phyloP scores from a whole-genome alignment of 30 jellyfish, hydroid and myxozoan species.

The Cassiopea xamachana region DNA sequence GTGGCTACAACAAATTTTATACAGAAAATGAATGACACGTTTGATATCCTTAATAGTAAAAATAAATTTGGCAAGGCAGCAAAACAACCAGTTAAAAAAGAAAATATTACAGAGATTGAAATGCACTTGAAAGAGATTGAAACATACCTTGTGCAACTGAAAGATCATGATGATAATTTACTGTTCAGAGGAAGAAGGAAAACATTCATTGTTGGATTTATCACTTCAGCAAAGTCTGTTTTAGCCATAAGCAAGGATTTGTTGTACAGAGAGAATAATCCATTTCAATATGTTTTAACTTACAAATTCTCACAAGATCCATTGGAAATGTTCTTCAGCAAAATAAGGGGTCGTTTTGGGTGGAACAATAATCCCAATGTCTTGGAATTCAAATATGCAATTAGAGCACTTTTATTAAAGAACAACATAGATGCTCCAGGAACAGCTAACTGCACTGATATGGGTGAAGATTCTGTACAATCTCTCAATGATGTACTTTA shows the following conservation, averaged over 20 bases:
- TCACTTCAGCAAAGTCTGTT: slow-evolving; percentile 26
- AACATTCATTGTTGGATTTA: slow-evolving; percentile 12
- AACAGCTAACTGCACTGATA: slow-evolving; percentile 19
- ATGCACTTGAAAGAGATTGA: slow-evolving; percentile 16
- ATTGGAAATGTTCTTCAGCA: slow-evolving; percentile 48
- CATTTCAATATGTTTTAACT: slow-evolving; percentile 16
- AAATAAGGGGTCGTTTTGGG: slow-evolving; percentile 61
- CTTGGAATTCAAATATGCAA: slow-evolving; percentile 46
- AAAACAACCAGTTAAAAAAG: slow-evolving; percentile 27
- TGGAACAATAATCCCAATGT: slow-evolving; percentile 60
- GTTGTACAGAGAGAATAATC: neutral
- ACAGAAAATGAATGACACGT: neutral
- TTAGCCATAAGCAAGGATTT: slow-evolving; percentile 16
- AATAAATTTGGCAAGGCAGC: slow-evolving; percentile 35
- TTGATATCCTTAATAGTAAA: slow-evolving; percentile 28
- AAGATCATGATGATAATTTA: slow-evolving; percentile 1
- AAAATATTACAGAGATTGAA: slow-evolving; percentile 6
- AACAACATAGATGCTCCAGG: slow-evolving; percentile 42
- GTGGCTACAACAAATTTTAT: slow-evolving; percentile 8
- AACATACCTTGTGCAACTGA: neutral
- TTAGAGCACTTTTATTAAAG: slow-evolving; percentile 33
- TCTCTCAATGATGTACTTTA: no score
- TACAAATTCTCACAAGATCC: slow-evolving; percentile 43
- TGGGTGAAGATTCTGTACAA: neutral
- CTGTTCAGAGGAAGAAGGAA: slow-evolving; percentile 9